Conservation (phyloP, 2,888 invertebrate genomes). For the Papilio demoleus region DNA sequence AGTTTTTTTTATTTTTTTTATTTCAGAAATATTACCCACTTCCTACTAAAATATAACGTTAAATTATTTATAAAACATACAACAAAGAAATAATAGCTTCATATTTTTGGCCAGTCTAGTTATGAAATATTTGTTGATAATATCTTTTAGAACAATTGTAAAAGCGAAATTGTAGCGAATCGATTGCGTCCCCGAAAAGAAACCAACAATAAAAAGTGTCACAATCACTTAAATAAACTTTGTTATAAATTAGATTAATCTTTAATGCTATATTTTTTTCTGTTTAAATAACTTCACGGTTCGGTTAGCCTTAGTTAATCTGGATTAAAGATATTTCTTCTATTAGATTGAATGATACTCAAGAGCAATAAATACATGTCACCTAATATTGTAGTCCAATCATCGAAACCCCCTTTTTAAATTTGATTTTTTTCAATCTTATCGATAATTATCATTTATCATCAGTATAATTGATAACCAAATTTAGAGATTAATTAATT, state of each 20-base stretch:
- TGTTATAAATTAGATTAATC: conserved; percentile 22
- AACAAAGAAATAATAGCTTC: background rate
- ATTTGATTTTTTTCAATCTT: too few species aligned
- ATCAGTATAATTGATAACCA: too few species aligned
- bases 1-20: background rate
- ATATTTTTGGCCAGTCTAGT: background rate
- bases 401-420: too few species aligned
- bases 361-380: too few species aligned
- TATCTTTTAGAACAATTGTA: conserved; percentile 32
- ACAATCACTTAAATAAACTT: conserved; percentile 28
- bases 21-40: background rate
- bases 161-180: conserved; percentile 33
- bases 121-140: conserved; percentile 14
- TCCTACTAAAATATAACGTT: background rate
- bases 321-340: background rate
- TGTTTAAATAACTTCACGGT: background rate
- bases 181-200: conserved; percentile 29
- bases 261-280: background rate
- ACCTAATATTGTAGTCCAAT: too few species aligned
- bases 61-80: background rate
- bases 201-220: conserved; percentile 18
- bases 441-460: too few species aligned
- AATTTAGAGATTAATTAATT: too few species aligned
- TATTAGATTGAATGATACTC: too few species aligned
- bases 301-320: background rate